Evolutionary conservation across 2,888 invertebrate species (phyloP).

Genomic region (Yponomeuta sedellus): DNA sequence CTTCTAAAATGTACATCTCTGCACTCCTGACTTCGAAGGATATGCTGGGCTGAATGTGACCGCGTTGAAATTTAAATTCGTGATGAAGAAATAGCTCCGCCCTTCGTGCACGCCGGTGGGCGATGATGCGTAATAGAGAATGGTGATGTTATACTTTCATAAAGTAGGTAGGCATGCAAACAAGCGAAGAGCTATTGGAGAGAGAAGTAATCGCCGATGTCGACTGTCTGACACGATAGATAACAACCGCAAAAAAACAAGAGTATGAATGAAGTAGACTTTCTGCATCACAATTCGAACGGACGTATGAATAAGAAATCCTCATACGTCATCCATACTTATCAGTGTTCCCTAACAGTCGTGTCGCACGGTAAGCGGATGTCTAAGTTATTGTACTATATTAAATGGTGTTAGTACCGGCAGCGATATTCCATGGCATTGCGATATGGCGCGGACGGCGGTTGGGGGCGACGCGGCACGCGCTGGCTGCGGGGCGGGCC

Average conservation of each 20-base stretch:
- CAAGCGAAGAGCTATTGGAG: conserved; percentile 34
- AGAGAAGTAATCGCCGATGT: conserved; percentile 18
- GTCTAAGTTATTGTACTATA: conserved; percentile 47
- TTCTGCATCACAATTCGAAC: not conserved
- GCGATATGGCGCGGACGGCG: conserved; percentile 70
- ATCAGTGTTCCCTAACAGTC: not conserved
- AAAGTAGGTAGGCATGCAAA: conserved; percentile 44
- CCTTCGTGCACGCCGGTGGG: conserved; percentile 32
- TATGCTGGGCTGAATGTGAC: too few species aligned
- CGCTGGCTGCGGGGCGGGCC: conserved; percentile 46
- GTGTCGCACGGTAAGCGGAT: not conserved
- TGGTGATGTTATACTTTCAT: conserved; percentile 19
- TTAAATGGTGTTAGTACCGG: conserved; percentile 78
- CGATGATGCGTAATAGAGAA: conserved; percentile 4
- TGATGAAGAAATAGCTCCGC: conserved; percentile 21
- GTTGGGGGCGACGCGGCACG: conserved; percentile 58
- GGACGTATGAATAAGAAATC: not conserved
- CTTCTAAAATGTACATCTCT: too few species aligned
- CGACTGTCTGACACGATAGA: conserved; percentile 9
- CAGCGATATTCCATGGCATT: conserved; percentile 74
- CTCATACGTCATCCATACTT: conserved; percentile 11
- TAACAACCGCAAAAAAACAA: not conserved
- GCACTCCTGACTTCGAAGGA: too few species aligned
- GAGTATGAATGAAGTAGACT: conserved; percentile 9
- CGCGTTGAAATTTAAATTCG: not conserved